Evolutionary conservation across 1,140 invertebrate genomes (phyloP).

Genomic region (Condylostylus longicornis): DNA sequence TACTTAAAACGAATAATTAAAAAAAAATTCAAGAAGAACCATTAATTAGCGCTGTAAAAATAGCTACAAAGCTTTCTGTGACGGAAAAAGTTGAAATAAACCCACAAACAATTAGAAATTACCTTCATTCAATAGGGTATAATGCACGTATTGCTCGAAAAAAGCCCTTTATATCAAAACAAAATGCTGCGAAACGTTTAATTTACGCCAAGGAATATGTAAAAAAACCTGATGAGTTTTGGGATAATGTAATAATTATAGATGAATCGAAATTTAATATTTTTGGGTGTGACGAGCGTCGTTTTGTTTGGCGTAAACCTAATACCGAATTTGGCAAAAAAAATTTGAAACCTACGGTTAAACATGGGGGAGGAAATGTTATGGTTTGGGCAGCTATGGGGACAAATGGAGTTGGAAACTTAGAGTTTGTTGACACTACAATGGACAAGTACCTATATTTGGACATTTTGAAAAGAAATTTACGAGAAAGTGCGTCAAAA

Average conservation of each 20-base stretch:
- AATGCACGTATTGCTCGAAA: constrained; percentile 1
- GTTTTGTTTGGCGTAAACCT: constrained; percentile 8
- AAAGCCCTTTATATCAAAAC: constrained; percentile 6
- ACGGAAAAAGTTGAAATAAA: neutral
- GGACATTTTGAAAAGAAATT: constrained; percentile 13
- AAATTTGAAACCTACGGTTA: constrained; percentile 22
- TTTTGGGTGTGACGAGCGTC: constrained; percentile 6
- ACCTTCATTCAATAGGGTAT: constrained; percentile 1
- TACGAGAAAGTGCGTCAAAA: constrained; percentile 9
- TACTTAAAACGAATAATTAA: neutral
- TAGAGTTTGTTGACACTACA: constrained; percentile 14
- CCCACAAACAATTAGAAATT: constrained; percentile 3
- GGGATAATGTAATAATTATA: constrained; percentile 12
- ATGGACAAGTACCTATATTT: constrained; percentile 10
- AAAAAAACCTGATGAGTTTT: constrained; percentile 5
- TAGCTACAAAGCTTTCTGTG: neutral
- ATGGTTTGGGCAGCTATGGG: constrained; percentile 29
- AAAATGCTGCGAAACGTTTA: constrained; percentile 3
- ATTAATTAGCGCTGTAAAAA: constrained; percentile 1
- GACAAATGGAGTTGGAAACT: constrained; percentile 13
- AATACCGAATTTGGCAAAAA: constrained; percentile 4
- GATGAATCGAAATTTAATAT: constrained; percentile 17
- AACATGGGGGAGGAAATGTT: constrained; percentile 23
- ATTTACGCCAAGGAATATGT: constrained; percentile 10
- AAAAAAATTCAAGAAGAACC: neutral